Percentiles rank a stretch among this genome's conserved stretches.
Evolutionary conservation across 2,113 vertebrate species (phyloP).

Genomic region (Oryzias celebensis): DNA sequence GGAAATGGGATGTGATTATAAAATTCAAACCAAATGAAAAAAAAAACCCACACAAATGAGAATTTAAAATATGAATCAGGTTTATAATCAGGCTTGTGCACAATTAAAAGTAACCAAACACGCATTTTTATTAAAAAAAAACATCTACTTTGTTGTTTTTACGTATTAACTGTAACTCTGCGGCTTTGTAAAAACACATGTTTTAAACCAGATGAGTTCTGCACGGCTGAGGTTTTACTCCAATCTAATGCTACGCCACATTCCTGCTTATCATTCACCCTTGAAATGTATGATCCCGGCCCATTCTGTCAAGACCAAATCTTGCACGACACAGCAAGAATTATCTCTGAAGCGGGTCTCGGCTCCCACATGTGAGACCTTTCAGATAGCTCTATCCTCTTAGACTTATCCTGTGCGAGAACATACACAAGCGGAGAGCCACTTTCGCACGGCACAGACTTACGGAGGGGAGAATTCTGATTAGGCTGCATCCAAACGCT

Average conservation of each 20-base stretch:
- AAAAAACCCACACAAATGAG: no score
- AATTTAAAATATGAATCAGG: no score
- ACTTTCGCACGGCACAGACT: conserved; percentile 24
- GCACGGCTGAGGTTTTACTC: conserved; percentile 24
- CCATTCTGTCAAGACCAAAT: conserved; percentile 42
- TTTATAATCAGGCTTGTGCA: no score
- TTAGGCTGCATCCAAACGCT: conserved; percentile 63
- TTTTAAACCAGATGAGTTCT: conserved; percentile 11
- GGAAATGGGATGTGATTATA: no score
- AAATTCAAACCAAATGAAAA: no score
- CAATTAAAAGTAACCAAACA: no score
- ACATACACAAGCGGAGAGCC: conserved; percentile 20
- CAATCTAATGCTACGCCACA: conserved; percentile 5
- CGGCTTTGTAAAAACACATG: neutral
- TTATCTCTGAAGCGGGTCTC: conserved; percentile 53
- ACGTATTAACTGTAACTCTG: no score
- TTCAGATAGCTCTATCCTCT: conserved; percentile 68
- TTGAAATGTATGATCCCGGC: conserved; percentile 29
- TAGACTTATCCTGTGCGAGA: conserved; percentile 51
- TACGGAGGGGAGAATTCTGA: conserved; percentile 53
- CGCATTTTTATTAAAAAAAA: no score
- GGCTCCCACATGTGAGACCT: conserved; percentile 61
- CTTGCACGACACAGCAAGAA: conserved; percentile 52
- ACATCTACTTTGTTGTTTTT: no score
- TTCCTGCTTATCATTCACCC: conserved; percentile 34